A percentile compares a stretch with the other conserved stretches of the same genome.
Conservation (phyloP, 2,888 invertebrate genomes). For the Stegana nigrithorax region DNA sequence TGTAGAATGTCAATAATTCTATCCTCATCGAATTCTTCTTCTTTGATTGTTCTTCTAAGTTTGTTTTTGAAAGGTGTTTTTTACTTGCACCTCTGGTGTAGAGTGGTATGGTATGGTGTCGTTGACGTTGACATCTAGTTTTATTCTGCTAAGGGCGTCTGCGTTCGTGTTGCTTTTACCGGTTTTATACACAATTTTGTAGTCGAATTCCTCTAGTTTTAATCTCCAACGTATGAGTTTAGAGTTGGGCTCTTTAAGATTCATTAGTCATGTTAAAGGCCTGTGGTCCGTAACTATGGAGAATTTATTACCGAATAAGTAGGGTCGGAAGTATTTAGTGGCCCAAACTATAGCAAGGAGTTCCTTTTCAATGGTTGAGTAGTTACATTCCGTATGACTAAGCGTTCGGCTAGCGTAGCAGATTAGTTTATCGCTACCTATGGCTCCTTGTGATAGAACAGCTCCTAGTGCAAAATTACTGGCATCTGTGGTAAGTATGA, state of each 20-base stretch:
- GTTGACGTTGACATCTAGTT: not conserved
- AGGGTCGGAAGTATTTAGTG: conserved; percentile 55
- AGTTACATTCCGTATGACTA: not conserved
- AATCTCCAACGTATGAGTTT: conserved; percentile 60
- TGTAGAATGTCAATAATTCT: too few species aligned
- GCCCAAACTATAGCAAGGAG: not conserved
- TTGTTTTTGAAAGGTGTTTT: conserved; percentile 28
- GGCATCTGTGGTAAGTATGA: conserved; percentile 9
- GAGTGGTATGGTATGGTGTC: conserved; percentile 21
- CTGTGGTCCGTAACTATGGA: conserved; percentile 64
- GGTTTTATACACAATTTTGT: conserved; percentile 33
- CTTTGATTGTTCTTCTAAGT: conserved; percentile 7
- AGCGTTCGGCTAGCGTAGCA: conserved; percentile 10
- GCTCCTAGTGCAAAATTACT: conserved; percentile 12
- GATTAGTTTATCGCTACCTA: not conserved
- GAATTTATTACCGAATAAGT: conserved; percentile 60
- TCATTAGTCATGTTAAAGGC: conserved; percentile 60
- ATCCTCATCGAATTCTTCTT: conserved; percentile 17
- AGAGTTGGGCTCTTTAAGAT: conserved; percentile 57
- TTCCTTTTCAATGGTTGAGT: conserved; percentile 7
- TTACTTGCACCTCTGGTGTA: conserved; percentile 12
- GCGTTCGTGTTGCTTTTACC: conserved; percentile 25
- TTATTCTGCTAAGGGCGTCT: conserved; percentile 28
- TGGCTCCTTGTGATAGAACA: not conserved
- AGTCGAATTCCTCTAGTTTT: conserved; percentile 51